A percentile compares a stretch with the other conserved stretches of the same genome.
Evolutionary conservation across 2,888 invertebrate species (phyloP).

Genomic region (Silvanus unidentatus): DNA sequence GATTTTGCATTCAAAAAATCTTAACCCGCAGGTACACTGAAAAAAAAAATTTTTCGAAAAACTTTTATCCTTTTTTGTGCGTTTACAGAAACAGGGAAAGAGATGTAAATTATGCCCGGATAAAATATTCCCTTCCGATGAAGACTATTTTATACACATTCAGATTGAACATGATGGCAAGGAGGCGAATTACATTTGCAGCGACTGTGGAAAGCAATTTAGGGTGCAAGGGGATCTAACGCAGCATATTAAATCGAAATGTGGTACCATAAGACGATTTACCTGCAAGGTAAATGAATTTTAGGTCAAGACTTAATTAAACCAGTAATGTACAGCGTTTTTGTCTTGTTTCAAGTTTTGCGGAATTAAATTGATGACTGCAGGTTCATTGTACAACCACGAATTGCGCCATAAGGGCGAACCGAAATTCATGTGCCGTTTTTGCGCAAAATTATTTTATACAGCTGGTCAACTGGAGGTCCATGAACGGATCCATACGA

Average conservation of each 20-base stretch:
- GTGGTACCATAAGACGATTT: slow-evolving; percentile 44
- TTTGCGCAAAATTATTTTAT: slow-evolving; percentile 39
- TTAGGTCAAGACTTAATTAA: slow-evolving; percentile 1
- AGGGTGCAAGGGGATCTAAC: slow-evolving; percentile 42
- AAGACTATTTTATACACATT: slow-evolving; percentile 42
- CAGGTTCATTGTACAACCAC: slow-evolving; percentile 38
- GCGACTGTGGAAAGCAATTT: slow-evolving; percentile 46
- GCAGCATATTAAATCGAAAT: slow-evolving; percentile 41
- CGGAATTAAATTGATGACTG: slow-evolving; percentile 34
- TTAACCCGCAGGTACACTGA: too few relatives aligned
- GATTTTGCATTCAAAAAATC: too few relatives aligned
- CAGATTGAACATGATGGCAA: slow-evolving; percentile 33
- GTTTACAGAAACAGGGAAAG: too few relatives aligned
- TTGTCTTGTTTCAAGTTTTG: slow-evolving; percentile 29
- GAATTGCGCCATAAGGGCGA: slow-evolving; percentile 34
- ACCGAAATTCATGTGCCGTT: slow-evolving; percentile 35
- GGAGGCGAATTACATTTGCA: slow-evolving; percentile 36
- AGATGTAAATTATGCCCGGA: slow-evolving; percentile 23
- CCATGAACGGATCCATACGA: slow-evolving; percentile 40
- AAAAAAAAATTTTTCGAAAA: neutral
- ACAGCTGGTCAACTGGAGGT: slow-evolving; percentile 37
- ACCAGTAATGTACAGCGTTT: slow-evolving; percentile 1
- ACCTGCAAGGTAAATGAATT: slow-evolving; percentile 36
- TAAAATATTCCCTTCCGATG: slow-evolving; percentile 35
- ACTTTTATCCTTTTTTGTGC: neutral